Percentiles rank a stretch among this genome's conserved stretches.
phyloP scores from a whole-genome alignment of 2,888 invertebrate species.

The Lepidochrysops patricia region DNA sequence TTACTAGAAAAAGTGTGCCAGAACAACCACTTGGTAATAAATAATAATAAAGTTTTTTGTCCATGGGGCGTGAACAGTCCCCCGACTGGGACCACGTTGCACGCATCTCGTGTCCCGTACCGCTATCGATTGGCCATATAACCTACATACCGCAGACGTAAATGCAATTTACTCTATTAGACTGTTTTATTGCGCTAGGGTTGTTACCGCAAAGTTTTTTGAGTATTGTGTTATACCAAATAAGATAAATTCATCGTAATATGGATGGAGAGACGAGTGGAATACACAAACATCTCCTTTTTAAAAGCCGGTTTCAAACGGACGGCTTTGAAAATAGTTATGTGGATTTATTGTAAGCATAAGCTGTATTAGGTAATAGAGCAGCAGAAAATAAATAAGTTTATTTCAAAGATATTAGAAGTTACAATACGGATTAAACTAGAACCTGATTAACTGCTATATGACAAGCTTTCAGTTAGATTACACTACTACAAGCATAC shows the following conservation, averaged over 20 bases:
- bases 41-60: neutral
- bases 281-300: too few relatives aligned
- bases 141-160: conserved; percentile 10
- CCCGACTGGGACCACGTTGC: neutral
- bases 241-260: too few relatives aligned
- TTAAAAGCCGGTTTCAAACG: too few relatives aligned
- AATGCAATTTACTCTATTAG: conserved; percentile 14
- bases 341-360: neutral
- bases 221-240: neutral
- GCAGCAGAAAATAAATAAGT: neutral
- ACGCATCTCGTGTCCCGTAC: neutral
- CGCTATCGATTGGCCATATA: conserved; percentile 11
- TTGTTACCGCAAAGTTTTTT: neutral
- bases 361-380: neutral
- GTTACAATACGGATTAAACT: too few relatives aligned
- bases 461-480: too few relatives aligned
- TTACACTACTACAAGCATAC: too few relatives aligned
- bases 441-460: too few relatives aligned
- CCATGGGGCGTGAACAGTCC: neutral
- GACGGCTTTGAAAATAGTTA: too few relatives aligned
- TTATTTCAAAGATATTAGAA: too few relatives aligned
- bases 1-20: too few relatives aligned
- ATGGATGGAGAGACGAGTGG: too few relatives aligned
- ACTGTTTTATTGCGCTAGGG: conserved; percentile 8
- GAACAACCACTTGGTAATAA: neutral